Evolutionary conservation across 2,113 vertebrate species (phyloP).

Genomic region (Arenaria interpres): DNA sequence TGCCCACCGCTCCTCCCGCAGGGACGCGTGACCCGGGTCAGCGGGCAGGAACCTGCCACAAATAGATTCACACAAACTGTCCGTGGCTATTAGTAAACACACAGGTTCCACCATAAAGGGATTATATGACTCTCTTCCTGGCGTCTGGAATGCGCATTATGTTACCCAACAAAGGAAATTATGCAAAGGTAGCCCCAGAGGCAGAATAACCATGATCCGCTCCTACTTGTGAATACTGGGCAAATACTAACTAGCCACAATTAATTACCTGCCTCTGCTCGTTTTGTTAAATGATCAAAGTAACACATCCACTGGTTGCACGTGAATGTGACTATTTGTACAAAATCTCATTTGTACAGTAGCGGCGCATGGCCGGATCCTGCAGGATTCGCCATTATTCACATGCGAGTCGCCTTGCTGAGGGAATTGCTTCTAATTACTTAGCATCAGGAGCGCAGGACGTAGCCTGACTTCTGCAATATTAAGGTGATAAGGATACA

Average conservation of each 20-base stretch:
- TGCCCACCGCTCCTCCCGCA: neutral
- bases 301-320: neutral
- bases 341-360: neutral
- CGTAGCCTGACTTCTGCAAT: neutral
- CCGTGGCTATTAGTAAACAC: neutral
- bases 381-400: neutral
- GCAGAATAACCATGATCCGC: constrained; percentile 4
- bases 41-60: neutral
- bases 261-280: constrained; percentile 57
- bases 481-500: neutral
- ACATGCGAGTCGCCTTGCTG: neutral
- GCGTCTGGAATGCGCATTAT: neutral
- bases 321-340: neutral
- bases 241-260: constrained; percentile 54
- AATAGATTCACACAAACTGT: neutral
- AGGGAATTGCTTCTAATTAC: neutral
- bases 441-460: neutral
- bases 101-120: neutral
- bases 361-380: neutral
- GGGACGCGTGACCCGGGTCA: neutral
- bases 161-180: constrained; percentile 46
- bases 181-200: constrained; percentile 47
- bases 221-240: neutral
- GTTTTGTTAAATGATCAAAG: constrained; percentile 40
- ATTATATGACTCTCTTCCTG: neutral